Evolutionary conservation across 2,888 invertebrate genomes (phyloP).

Genomic region (Drosophila anomalata): DNA sequence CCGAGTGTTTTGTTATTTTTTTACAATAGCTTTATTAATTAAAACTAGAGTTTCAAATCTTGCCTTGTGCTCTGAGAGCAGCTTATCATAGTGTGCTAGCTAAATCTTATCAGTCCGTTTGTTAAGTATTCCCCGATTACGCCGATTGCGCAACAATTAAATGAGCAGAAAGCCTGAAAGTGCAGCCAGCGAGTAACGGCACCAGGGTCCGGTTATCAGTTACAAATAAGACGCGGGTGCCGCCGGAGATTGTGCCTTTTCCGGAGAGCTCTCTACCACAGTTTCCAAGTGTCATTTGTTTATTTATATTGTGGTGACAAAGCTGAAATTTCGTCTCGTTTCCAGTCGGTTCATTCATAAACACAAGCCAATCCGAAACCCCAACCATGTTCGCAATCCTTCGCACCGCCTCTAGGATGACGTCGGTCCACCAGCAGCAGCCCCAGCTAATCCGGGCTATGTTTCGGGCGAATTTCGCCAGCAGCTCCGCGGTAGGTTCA

Average conservation of each 20-base stretch:
- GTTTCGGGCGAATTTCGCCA: slow-evolving; percentile 61
- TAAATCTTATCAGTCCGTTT: slow-evolving; percentile 54
- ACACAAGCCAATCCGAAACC: slow-evolving; percentile 12
- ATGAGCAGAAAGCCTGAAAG: slow-evolving; percentile 13
- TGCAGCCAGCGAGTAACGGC: slow-evolving; percentile 44
- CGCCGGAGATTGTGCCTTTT: slow-evolving; percentile 17
- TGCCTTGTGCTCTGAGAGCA: slow-evolving; percentile 24
- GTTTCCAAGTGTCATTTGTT: slow-evolving; percentile 11
- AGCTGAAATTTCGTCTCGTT: slow-evolving; percentile 28
- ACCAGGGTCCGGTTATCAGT: slow-evolving; percentile 59
- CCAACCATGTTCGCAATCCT: slow-evolving; percentile 60
- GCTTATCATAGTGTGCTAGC: slow-evolving; percentile 32
- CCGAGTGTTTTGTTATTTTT: slow-evolving; percentile 27
- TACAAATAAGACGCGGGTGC: slow-evolving; percentile 26
- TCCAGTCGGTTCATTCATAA: slow-evolving; percentile 48
- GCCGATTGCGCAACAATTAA: slow-evolving; percentile 67
- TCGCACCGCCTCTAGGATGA: slow-evolving; percentile 46
- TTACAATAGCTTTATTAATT: slow-evolving; percentile 33
- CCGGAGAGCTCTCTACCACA: neutral
- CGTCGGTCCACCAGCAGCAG: slow-evolving; percentile 42
- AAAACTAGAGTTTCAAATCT: slow-evolving; percentile 7
- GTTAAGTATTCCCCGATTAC: slow-evolving; percentile 51
- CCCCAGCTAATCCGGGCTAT: slow-evolving; percentile 32
- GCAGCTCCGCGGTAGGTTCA: slow-evolving; percentile 62
- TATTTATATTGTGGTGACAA: slow-evolving; percentile 30